Percentiles rank a stretch among this genome's conserved stretches.
Evolutionary conservation across 2,797 vertebrate genomes (phyloP).

Genomic region (Nyctibius grandis): DNA sequence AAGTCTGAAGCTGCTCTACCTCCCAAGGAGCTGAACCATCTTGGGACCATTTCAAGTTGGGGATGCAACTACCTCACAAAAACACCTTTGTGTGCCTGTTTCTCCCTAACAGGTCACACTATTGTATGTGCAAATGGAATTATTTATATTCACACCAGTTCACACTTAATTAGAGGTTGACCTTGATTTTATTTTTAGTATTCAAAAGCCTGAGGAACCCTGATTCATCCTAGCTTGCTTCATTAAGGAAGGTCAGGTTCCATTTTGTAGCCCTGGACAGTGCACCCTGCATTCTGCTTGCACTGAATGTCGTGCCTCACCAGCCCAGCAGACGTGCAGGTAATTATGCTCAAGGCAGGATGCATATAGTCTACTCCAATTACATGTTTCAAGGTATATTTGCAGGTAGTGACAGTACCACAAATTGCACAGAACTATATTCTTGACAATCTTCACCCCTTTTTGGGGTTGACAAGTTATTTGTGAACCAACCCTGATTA

Average conservation of each 20-base stretch:
- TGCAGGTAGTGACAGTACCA: background rate
- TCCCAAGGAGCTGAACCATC: background rate
- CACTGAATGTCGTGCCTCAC: background rate
- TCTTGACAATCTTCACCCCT: background rate
- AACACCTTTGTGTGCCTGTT: background rate
- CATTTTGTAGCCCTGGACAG: background rate
- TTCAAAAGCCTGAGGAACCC: background rate
- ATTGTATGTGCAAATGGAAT: background rate
- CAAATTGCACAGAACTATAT: background rate
- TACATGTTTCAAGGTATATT: background rate
- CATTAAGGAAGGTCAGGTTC: background rate
- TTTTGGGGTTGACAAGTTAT: background rate
- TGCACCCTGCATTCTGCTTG: background rate
- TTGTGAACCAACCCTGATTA: background rate
- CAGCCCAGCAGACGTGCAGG: background rate
- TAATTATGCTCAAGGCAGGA: background rate
- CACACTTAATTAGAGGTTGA: background rate
- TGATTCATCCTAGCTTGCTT: background rate
- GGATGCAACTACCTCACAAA: background rate
- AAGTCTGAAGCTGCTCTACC: background rate
- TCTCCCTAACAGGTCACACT: background rate
- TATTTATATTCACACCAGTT: background rate
- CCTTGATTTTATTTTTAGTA: background rate
- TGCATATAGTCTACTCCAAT: background rate
- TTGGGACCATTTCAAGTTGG: background rate